Evolutionary conservation across 2,797 vertebrate genomes (phyloP).

Genomic region (Moxostoma hubbsi): DNA sequence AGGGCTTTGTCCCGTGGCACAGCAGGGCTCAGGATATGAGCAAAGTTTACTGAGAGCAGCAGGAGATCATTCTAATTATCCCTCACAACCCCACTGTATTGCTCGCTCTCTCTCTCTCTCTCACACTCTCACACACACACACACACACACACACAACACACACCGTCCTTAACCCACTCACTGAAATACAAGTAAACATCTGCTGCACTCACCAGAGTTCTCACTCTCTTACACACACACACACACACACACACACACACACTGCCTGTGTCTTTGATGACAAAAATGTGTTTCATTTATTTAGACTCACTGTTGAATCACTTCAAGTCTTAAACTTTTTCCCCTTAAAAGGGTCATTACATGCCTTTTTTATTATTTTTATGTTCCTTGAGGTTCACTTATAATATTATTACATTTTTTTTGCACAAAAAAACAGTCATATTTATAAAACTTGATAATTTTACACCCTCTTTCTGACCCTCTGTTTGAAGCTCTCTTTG

Average conservation of each 20-base stretch:
- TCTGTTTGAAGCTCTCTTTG: too few relatives aligned
- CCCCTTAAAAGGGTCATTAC: too few relatives aligned
- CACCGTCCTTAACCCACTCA: neutral
- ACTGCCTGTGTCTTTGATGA: too few relatives aligned
- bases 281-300: too few relatives aligned
- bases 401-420: too few relatives aligned
- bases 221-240: neutral
- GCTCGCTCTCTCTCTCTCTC: neutral
- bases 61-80: conserved; percentile 52
- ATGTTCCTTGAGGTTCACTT: too few relatives aligned
- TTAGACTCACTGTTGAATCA: too few relatives aligned
- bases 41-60: conserved; percentile 25
- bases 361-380: too few relatives aligned
- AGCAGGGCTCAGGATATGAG: conserved; percentile 52
- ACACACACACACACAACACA: neutral
- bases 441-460: too few relatives aligned
- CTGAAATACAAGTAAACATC: neutral
- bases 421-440: too few relatives aligned
- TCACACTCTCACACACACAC: conserved; percentile 15
- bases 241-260: neutral
- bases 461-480: too few relatives aligned
- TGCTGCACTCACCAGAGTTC: neutral
- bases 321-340: too few relatives aligned
- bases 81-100: conserved; percentile 19
- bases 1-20: conserved; percentile 27